Conservation (phyloP, 2,888 invertebrate genomes). For the Tillus elongatus region DNA sequence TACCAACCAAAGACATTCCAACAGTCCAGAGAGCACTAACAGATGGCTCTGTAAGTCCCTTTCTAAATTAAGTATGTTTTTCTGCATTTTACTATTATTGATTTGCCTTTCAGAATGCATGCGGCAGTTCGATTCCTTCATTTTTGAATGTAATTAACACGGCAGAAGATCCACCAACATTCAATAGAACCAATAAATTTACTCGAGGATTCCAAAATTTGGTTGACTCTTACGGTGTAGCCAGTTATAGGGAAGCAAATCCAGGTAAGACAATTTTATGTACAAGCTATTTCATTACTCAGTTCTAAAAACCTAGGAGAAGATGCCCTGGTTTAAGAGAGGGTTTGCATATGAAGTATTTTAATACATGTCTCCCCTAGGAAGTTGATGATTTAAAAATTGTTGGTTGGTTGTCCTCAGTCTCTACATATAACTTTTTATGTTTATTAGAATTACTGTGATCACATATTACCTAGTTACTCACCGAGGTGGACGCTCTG, state of each 20-base stretch:
- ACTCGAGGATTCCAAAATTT: constrained; percentile 65
- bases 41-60: constrained; percentile 62
- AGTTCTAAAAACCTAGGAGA: no score
- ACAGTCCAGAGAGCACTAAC: constrained; percentile 69
- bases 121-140: constrained; percentile 62
- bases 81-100: constrained; percentile 1
- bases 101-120: constrained; percentile 37
- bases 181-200: constrained; percentile 64
- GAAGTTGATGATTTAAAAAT: no score
- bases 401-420: no score
- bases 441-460: no score
- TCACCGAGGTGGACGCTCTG: no score
- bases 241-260: constrained; percentile 66
- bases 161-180: constrained; percentile 59
- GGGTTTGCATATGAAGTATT: no score
- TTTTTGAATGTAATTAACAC: constrained; percentile 62
- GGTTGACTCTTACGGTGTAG: constrained; percentile 68
- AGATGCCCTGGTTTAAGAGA: no score
- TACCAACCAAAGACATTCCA: constrained; percentile 61
- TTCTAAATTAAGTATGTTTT: constrained; percentile 1
- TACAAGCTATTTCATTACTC: not conserved
- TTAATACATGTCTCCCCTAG: no score
- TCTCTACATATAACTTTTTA: no score
- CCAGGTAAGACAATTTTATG: constrained; percentile 41
- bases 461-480: no score